Evolutionary conservation across 2,797 vertebrate species (phyloP), one percentile per base, ranked within the genome.

Genomic region (Tenualosa ilisha): DNA sequence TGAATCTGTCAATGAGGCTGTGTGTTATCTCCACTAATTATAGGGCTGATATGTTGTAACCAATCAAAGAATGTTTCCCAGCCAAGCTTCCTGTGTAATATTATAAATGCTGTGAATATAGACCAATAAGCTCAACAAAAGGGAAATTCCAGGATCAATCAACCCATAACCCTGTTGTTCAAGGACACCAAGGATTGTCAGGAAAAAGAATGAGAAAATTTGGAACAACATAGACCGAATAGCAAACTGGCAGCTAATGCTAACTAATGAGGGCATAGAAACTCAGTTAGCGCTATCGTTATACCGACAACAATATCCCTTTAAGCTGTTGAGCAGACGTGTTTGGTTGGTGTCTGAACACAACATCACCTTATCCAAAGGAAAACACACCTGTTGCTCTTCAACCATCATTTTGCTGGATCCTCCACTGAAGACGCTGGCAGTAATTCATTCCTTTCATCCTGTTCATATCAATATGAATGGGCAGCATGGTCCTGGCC

Each of bases 381-480:
- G 26, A 26, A 68, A 68, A 24, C 26, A 75, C 68, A 75, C 68
- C 68, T 75, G 68, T 75, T 75, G 31, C 68, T 6, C 56, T 59
- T 59, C 56, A 59, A 4, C 56, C 56, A 59, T 20, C 20, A 59
- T 59, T 20, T 59, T 20, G 6, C 17, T 59, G 56, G 17, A 7
- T 59, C 56, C 4, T 5, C 56, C 56, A 22, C 22, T 3, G 20
- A n/a, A 59, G 56, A 59, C 1, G 22, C 56, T 22, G 56, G 56
- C 56, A n/a, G 20, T 59, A 31, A 15, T 37, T 40, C 15, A 4
- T 0, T 43, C 31, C 89, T 92, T 93, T 90, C 91, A 91, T 93
- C 88, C 91, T 22, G 2, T 91, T 94, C 88, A 94, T 95, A 91
- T 95, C 86, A 91, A 94, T 95, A 93, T 96, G 91, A 95, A 95